Evolutionary conservation across 35 echinoderm and acorn worm species (phyloP), one percentile per base, ranked within the genome.

Genomic region (Heliocidaris erythrogramma): DNA sequence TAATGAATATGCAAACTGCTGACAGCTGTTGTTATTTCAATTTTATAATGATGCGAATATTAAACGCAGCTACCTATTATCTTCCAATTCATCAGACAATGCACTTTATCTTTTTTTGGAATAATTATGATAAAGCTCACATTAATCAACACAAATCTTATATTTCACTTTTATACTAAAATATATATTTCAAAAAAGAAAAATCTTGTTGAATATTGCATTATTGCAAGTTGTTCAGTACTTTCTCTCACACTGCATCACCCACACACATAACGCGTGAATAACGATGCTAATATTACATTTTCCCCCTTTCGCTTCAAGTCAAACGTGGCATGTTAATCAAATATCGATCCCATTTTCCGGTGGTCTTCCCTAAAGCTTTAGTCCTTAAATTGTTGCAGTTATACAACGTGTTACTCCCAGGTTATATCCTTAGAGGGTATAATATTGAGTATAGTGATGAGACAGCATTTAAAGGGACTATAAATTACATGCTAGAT

Each of bases 321-420:
- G 17, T 2, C 65, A 27, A 78, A 78, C 65, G 65, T 78, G 65
- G 4, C 65, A 78, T 78, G 65, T 78, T 78, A 78, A 78, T 78
- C 65, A 78, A 78, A 78, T 78, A 78, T 78, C 65, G 65, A 78
- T 78, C 65, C 65, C 65, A 29, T 78, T n/a, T 78, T n/a, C 21
- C 27, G 21, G 27, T 78, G 65, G 21, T 78, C 65, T 78, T 78
- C 65, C 65, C 65, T n/a, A 78, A 27, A 78, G 65, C 65, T 78
- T 78, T 21, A 78, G 27, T 78, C 18, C 65, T 7, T 78, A 18
- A 78, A 78, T 17, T 78, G 65, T 78, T 78, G 65, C 21, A n/a
- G 65, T n/a, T 78, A 78, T 78, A n/a, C 14, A 4, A 5, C 14
- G 65, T 78, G 18, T n/a, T 21, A 78, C 21, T 27, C 65, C 65